Base-by-base conservation (phyloP, 2,113 vertebrate genomes). In the Phylloscopus trochilus region DNA sequence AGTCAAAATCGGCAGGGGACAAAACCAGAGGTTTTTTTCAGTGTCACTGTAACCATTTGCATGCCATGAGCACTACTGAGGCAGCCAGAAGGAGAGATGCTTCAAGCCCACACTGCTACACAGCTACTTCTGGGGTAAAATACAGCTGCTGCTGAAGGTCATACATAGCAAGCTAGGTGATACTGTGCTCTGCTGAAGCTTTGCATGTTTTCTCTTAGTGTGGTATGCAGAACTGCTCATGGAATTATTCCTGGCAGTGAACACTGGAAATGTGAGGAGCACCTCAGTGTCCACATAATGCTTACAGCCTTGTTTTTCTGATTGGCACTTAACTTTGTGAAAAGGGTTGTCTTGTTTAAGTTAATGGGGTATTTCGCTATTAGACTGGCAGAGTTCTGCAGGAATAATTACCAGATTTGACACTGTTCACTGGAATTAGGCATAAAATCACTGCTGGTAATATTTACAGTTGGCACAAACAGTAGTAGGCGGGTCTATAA, bases 351-450 rank as follows among this genome's bases (percentile, higher is more conserved):
- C 77, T 89, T 79, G 30, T 83, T 4, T 51, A 88, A 92, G 58
- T 85, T 87, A 75, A 85, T 76, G 66, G 44, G 31, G 13, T 91
- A 80, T 87, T 92, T 87, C 90, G 51, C 74, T 73, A 51, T 94
- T 85, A 77, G 53, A 39, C 13, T 92, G 78, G 55, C 59, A 53
- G 75, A 64, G 33, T 77, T 94, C 67, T 91, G 63, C 63, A 47
- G 63, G 87, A 89, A 52, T 91, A 83, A 91, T 93, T 91, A 87
- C 90, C 86, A 91, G 33, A 79, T 78, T 64, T 91, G 63, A 85
- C 63, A 87, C 69, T 87, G 74, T 63, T 67, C 39, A 41, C 55
- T 95, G 82, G 59, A 86, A 91, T 91, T 95, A 89, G 75, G 59
- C 56, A 69, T 83, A 69, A 87, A 83, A 74, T 92, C 59, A 70